These are phyloP conservation scores for Leptodirus hochenwartii DNA, from an alignment of 2,888 invertebrate genomes.

Conservation along the genomic window DNA sequence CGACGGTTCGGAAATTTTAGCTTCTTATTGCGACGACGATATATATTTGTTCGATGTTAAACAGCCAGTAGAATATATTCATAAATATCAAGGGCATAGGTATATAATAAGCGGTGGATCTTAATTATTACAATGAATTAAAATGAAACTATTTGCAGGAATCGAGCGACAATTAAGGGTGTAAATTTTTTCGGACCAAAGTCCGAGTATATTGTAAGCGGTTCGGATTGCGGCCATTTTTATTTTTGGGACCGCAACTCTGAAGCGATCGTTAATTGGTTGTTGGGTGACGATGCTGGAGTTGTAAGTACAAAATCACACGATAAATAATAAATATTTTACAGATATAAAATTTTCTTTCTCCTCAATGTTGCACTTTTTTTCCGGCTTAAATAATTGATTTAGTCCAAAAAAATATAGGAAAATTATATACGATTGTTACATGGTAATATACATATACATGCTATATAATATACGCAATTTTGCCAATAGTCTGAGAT, in stretches of 20 bases:
- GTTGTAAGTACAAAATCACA: conserved; percentile 44
- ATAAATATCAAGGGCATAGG: conserved; percentile 40
- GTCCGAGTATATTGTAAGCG: conserved; percentile 81
- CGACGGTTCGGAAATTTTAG: conserved; percentile 77
- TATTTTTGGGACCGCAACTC: conserved; percentile 82
- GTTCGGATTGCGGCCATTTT: conserved; percentile 81
- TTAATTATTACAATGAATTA: too few relatives aligned
- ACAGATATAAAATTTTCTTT: conserved; percentile 1
- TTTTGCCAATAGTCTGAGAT: too few relatives aligned
- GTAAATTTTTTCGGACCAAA: conserved; percentile 86
- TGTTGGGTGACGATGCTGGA: conserved; percentile 63
- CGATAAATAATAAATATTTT: conserved; percentile 3
- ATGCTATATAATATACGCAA: too few relatives aligned
- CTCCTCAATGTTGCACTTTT: conserved; percentile 1
- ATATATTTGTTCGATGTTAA: conserved; percentile 71
- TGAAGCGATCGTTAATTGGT: conserved; percentile 77
- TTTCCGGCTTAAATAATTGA: conserved; percentile 3
- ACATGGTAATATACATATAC: too few relatives aligned
- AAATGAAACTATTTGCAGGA: too few relatives aligned
- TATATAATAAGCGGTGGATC: too few relatives aligned
- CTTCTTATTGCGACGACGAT: conserved; percentile 87
- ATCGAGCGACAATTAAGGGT: conserved; percentile 67
- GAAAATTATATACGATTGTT: conserved; percentile 3
- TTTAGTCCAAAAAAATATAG: not conserved
- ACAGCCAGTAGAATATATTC: conserved; percentile 31